Evolutionary conservation across 2,888 invertebrate species (phyloP), one percentile per base, ranked within the genome.

Genomic region (Pyrrhosoma nymphula): DNA sequence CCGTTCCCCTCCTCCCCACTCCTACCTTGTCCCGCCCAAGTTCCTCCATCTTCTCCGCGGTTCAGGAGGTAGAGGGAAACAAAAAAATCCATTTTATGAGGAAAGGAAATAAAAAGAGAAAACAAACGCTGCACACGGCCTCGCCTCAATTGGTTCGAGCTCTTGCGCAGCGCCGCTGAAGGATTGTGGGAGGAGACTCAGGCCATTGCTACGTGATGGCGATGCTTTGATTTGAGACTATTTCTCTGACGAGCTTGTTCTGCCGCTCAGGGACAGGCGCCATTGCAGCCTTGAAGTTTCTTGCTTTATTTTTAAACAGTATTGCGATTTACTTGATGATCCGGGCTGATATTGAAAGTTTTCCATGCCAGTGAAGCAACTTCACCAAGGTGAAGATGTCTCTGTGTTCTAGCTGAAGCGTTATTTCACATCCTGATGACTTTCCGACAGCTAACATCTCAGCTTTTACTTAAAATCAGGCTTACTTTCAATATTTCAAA

Each of bases 101-200:
- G 56, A 60, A 16, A 63, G 35, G 60, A 60, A 60, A 60, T 20
- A 60, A 60, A 20, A 60, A 63, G 39, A 60, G 63, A 91, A 90
- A 90, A 56, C 20, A 14, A 8, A n/a, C 20, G 26, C 26, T 20
- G 10, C n/a, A n/a, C 82, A 16, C 47, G 26, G 55, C 93, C 47
- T 60, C 93, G 93, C 56, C 75, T 93, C 93, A 93, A 93, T 93
- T 93, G 93, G 93, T 93, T 63, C 75, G 30, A 82, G 93, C 47
- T 93, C 93, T 93, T 69, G n/a, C 69, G 69, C 82, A 35, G 82
- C 82, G 82, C 35, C 82, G n/a, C 16, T 30, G 30, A 35, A 82
- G 82, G 75, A 39, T 39, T 60, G 91, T 60, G 56, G 90, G 60
- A 93, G 93, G 35, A 35, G 82, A 82, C 30, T 20, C 20, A 82